These are phyloP conservation scores for Dinocampus coccinellae DNA, from an alignment of 2,888 invertebrate genomes.

Conservation along the genomic window DNA sequence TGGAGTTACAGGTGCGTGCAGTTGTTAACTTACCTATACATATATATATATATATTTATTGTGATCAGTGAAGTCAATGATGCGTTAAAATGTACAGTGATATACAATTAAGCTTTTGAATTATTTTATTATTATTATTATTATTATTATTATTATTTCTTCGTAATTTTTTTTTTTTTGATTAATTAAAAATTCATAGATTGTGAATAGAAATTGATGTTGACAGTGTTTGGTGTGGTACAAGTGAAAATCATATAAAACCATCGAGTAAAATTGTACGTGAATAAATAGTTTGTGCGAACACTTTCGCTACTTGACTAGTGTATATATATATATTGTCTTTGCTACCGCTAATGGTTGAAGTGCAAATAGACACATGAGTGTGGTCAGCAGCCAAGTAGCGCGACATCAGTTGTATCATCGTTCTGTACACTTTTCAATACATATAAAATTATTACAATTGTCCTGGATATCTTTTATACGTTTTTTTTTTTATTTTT, in stretches of 20 bases:
- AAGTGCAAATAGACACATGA: constrained; percentile 41
- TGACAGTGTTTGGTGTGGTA: too few species aligned
- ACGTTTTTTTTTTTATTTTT: too few species aligned
- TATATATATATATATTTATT: constrained; percentile 17
- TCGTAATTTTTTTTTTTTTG: too few species aligned
- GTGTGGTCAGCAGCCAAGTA: constrained; percentile 43
- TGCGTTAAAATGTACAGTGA: constrained; percentile 41
- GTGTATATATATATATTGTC: too few species aligned
- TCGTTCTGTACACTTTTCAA: constrained; percentile 15
- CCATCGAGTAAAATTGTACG: background rate
- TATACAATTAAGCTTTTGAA: background rate
- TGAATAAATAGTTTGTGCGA: constrained; percentile 12
- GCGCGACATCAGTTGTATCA: constrained; percentile 39
- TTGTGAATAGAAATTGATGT: too few species aligned
- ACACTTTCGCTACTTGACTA: constrained; percentile 26
- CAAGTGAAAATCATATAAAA: background rate
- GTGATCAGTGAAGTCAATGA: constrained; percentile 39
- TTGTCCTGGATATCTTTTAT: too few species aligned
- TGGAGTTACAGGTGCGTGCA: constrained; percentile 32
- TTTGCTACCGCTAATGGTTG: constrained; percentile 5
- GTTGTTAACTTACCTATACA: background rate
- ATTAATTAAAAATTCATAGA: too few species aligned
- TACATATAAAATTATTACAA: too few species aligned
- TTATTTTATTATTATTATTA: background rate
- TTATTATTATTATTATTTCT: background rate